Conservation (phyloP, 2,797 vertebrate species). For the Momotus momota region DNA sequence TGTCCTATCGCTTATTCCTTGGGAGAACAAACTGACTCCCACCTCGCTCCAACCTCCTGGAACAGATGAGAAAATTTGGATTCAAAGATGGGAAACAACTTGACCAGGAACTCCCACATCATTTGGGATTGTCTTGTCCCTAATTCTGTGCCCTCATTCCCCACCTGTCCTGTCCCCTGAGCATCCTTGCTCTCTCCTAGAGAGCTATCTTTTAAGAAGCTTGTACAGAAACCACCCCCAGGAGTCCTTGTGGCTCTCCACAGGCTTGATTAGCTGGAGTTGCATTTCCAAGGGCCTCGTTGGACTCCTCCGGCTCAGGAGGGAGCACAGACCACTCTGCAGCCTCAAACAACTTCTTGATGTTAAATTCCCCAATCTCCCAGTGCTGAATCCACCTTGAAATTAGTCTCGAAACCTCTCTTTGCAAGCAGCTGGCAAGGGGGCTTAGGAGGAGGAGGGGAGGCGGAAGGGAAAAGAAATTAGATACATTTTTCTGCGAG, state of each 20-base stretch:
- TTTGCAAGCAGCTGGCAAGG: background rate
- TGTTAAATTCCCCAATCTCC: conserved; percentile 62
- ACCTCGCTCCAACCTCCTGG: background rate
- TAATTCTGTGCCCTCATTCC: background rate
- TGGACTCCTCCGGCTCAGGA: conserved; percentile 23
- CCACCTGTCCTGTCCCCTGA: background rate
- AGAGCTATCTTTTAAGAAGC: background rate
- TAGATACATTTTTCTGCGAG: background rate
- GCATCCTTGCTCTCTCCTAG: background rate
- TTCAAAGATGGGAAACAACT: accelerated
- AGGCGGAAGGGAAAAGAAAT: conserved; percentile 26
- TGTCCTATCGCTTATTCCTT: background rate
- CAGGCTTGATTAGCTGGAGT: background rate
- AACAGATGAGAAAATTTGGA: background rate
- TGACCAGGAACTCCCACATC: background rate
- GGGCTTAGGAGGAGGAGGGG: conserved; percentile 36
- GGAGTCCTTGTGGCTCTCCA: background rate
- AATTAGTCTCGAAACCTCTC: conserved; percentile 53
- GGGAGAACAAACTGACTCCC: background rate
- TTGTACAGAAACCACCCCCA: background rate
- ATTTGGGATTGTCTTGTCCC: background rate
- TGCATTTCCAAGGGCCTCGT: background rate
- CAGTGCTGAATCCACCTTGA: conserved; percentile 65
- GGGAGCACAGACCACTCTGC: conserved; percentile 17
- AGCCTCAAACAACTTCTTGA: conserved; percentile 60